A percentile compares a stretch with the other conserved stretches of the same genome.
Conservation (phyloP, 53 echinoderm and acorn worm genomes). For the Arbacia lixula region DNA sequence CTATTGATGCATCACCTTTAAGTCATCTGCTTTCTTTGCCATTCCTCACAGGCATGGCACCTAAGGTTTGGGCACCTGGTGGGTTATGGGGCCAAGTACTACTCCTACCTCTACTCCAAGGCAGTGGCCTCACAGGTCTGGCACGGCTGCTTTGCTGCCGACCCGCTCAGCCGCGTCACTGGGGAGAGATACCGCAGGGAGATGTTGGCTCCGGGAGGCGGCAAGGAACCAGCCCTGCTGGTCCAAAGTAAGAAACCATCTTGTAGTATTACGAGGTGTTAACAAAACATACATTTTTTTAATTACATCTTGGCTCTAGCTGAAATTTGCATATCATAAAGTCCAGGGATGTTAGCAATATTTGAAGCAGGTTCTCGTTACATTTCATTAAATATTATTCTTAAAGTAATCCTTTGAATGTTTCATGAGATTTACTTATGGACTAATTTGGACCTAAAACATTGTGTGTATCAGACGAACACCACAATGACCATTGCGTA, state of each 20-base stretch:
- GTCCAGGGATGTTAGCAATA: too few relatives aligned
- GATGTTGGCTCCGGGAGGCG: constrained; percentile 93
- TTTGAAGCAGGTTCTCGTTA: too few relatives aligned
- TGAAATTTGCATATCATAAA: too few relatives aligned
- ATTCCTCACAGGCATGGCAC: constrained; percentile 78
- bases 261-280: too few relatives aligned
- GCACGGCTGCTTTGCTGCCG: constrained; percentile 78
- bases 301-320: not conserved
- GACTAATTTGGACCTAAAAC: too few relatives aligned
- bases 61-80: constrained; percentile 93
- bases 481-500: too few relatives aligned
- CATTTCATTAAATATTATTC: not conserved
- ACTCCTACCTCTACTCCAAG: constrained; percentile 89
- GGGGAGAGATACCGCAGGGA: constrained; percentile 86
- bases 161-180: constrained; percentile 79
- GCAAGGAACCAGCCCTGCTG: constrained; percentile 79
- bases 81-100: constrained; percentile 97
- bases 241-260: constrained; percentile 95
- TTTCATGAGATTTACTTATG: too few relatives aligned
- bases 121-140: constrained; percentile 91
- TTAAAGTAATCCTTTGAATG: not conserved
- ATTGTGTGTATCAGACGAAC: too few relatives aligned
- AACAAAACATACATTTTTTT: not conserved
- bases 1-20: not conserved
- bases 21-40: not conserved